These are phyloP conservation scores for Chromobotia macracanthus DNA, from an alignment of 2,797 vertebrate species.

Conservation along the genomic window DNA sequence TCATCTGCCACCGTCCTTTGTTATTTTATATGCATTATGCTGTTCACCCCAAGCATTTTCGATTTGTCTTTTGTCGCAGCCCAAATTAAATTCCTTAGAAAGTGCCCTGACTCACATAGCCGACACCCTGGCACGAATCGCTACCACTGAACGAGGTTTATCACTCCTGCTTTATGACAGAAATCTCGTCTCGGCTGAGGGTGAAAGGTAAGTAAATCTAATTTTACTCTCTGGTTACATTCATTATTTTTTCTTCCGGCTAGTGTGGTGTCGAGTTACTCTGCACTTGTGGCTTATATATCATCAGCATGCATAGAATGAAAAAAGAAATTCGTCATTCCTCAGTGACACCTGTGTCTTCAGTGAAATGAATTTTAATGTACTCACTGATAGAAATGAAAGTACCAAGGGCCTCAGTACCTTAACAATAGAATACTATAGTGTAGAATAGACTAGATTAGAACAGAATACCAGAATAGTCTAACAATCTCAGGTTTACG, in stretches of 20 bases:
- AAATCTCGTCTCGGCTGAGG: constrained; percentile 70
- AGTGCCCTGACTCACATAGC: constrained; percentile 84
- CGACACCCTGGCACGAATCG: constrained; percentile 88
- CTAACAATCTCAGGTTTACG: no score
- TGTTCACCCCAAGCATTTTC: constrained; percentile 47
- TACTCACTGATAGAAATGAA: constrained; percentile 7
- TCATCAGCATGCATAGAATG: constrained; percentile 19
- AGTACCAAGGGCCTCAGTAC: neutral
- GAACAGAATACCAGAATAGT: no score
- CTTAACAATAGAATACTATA: neutral
- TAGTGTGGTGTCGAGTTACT: constrained; percentile 7
- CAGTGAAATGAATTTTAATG: constrained; percentile 18
- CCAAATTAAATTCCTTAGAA: constrained; percentile 78
- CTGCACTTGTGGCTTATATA: constrained; percentile 1
- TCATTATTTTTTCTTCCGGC: constrained; percentile 31
- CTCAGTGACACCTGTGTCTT: constrained; percentile 19
- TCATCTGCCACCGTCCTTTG: constrained; percentile 14
- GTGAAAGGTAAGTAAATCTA: constrained; percentile 77
- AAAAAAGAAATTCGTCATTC: constrained; percentile 10
- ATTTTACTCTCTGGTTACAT: constrained; percentile 43
- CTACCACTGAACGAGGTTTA: constrained; percentile 86
- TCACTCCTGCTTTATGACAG: constrained; percentile 85
- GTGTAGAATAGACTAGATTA: neutral
- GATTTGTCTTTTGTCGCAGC: constrained; percentile 70
- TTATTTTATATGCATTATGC: constrained; percentile 37